phyloP scores from a whole-genome alignment of 2,797 vertebrate species.

The Labroides dimidiatus region DNA sequence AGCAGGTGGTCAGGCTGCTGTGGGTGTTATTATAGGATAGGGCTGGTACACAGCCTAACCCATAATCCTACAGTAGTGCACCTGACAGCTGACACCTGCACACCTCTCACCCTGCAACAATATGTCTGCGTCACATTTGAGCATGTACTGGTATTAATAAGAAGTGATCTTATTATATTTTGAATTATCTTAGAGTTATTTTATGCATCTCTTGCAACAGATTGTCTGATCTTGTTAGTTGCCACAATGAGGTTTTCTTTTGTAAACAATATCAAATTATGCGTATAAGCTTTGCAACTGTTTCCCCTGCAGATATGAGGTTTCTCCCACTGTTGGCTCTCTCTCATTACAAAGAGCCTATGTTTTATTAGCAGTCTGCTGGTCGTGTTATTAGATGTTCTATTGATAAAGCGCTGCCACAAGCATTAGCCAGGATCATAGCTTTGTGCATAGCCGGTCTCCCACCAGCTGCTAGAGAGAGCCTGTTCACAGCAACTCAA shows the following conservation, averaged over 20 bases:
- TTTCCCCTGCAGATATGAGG: constrained; percentile 16
- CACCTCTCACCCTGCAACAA: constrained; percentile 30
- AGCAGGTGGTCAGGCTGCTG: constrained; percentile 78
- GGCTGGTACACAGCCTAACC: constrained; percentile 64
- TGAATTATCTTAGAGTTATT: neutral
- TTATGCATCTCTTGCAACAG: constrained; percentile 9
- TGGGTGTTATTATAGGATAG: constrained; percentile 82
- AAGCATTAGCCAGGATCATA: constrained; percentile 66
- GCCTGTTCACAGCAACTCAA: constrained; percentile 47
- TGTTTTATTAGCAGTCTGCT: constrained; percentile 59
- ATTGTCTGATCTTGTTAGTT: neutral
- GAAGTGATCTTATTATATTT: neutral
- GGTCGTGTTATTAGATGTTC: constrained; percentile 63
- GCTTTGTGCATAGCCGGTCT: constrained; percentile 56
- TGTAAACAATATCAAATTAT: constrained; percentile 8
- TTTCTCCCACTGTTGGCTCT: constrained; percentile 30
- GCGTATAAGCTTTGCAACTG: constrained; percentile 17
- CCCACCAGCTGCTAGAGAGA: constrained; percentile 71
- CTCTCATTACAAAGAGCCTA: constrained; percentile 48
- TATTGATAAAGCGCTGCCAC: constrained; percentile 66
- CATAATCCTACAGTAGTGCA: constrained; percentile 77
- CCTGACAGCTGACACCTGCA: constrained; percentile 87
- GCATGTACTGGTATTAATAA: constrained; percentile 16
- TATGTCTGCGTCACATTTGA: constrained; percentile 45
- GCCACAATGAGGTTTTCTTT: no score